Conservation (phyloP, 2,888 invertebrate species). For the Thera britannica region DNA sequence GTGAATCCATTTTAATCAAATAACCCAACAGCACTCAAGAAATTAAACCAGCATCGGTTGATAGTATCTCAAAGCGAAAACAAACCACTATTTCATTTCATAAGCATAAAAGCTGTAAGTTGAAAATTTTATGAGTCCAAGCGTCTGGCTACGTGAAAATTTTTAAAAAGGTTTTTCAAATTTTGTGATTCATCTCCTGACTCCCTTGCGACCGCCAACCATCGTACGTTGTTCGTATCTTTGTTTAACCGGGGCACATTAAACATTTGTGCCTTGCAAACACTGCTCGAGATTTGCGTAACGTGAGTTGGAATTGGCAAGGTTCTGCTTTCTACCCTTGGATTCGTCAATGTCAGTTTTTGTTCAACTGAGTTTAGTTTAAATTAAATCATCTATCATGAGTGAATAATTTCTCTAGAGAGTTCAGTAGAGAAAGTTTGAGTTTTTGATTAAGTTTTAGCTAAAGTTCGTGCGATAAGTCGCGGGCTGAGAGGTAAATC, state of each 20-base stretch:
- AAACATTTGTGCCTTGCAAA: conserved; percentile 64
- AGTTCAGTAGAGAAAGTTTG: conserved; percentile 28
- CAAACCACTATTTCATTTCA: conserved; percentile 69
- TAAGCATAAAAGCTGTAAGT: conserved; percentile 64
- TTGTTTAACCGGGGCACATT: conserved; percentile 64
- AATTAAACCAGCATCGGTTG: conserved; percentile 54
- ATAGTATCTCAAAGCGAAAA: conserved; percentile 55
- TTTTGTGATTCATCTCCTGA: conserved; percentile 62
- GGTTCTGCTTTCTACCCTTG: conserved; percentile 32
- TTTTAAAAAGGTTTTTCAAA: conserved; percentile 71
- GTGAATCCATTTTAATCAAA: conserved; percentile 35
- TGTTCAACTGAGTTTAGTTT: conserved; percentile 9
- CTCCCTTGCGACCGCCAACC: conserved; percentile 51
- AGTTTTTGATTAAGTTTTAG: conserved; percentile 30
- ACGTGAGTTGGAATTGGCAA: conserved; percentile 46
- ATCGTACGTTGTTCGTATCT: conserved; percentile 53
- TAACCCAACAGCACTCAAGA: conserved; percentile 45
- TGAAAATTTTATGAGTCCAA: conserved; percentile 71
- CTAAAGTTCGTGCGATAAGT: conserved; percentile 19
- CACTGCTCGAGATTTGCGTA: conserved; percentile 57
- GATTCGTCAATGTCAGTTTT: conserved; percentile 35
- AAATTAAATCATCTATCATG: conserved; percentile 34
- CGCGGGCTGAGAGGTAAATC: conserved; percentile 18
- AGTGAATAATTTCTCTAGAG: conserved; percentile 37
- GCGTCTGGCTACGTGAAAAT: conserved; percentile 60